phyloP scores from a whole-genome alignment of 1,140 invertebrate species.

The Kradibia gibbosae region DNA sequence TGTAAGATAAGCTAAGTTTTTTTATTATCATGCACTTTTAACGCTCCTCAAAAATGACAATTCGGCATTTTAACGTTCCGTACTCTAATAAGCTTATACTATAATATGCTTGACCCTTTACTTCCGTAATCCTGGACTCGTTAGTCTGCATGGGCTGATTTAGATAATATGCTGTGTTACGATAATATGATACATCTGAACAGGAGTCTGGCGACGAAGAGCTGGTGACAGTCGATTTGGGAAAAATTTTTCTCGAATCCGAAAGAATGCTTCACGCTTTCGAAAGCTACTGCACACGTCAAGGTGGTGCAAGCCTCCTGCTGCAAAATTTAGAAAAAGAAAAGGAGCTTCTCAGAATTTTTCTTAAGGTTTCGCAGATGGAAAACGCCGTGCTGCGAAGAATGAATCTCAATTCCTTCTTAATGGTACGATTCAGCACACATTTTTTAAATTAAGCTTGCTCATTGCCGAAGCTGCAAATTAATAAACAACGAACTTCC shows the following conservation, averaged over 20 bases:
- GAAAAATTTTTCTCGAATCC: slow-evolving; percentile 92
- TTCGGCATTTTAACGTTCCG: no score
- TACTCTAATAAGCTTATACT: no score
- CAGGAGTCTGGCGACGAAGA: slow-evolving; percentile 81
- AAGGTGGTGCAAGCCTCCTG: slow-evolving; percentile 90
- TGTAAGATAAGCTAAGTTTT: no score
- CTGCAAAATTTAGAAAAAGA: slow-evolving; percentile 95
- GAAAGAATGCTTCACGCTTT: slow-evolving; percentile 94
- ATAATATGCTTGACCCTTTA: no score
- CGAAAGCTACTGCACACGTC: slow-evolving; percentile 93
- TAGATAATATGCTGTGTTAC: no score
- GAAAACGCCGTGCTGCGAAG: slow-evolving; percentile 92
- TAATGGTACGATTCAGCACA: slow-evolving; percentile 82
- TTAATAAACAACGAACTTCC: no score
- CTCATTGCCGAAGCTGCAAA: no score
- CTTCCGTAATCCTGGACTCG: no score
- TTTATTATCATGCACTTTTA: no score
- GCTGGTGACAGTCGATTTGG: slow-evolving; percentile 90
- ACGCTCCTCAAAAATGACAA: no score
- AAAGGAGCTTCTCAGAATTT: slow-evolving; percentile 94
- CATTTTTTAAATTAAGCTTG: neutral
- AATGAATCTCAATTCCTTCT: slow-evolving; percentile 97
- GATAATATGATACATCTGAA: neutral
- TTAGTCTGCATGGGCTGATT: no score
- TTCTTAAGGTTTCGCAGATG: slow-evolving; percentile 96